Percentiles rank a stretch among this genome's conserved stretches.
These are phyloP conservation scores for Meiosimyza decipiens DNA, from an alignment of 2,888 invertebrate species.

Conservation along the genomic window DNA sequence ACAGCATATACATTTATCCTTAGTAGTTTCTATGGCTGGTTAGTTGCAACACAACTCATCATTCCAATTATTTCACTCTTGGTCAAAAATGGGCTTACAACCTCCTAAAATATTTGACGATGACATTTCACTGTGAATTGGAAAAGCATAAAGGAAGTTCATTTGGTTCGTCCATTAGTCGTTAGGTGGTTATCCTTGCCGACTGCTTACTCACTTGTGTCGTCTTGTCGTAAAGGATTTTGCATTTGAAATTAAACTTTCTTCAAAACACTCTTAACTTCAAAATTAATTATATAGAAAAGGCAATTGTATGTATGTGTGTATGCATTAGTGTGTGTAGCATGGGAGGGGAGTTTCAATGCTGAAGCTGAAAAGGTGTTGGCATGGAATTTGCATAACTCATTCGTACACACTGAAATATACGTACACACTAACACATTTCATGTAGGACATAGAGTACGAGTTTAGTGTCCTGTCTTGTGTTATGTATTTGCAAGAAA, in stretches of 20 bases:
- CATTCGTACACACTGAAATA: conserved; percentile 29
- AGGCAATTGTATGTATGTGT: conserved; percentile 11
- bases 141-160: conserved; percentile 15
- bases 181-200: not conserved
- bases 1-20: no score
- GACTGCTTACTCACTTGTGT: no score
- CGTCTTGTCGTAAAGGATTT: conserved; percentile 15
- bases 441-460: not conserved
- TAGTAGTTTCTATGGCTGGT: no score
- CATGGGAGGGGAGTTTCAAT: not conserved
- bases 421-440: conserved; percentile 19
- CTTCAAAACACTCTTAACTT: conserved; percentile 35
- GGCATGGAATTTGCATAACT: conserved; percentile 52
- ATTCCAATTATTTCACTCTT: no score
- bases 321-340: not conserved
- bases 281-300: conserved; percentile 34
- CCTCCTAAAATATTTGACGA: no score
- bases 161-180: not conserved
- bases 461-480: conserved; percentile 27
- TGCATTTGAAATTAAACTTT: conserved; percentile 32
- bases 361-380: conserved; percentile 45
- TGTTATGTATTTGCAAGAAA: no score
- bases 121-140: conserved; percentile 8
- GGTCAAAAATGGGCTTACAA: no score
- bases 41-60: no score